Percentiles rank a stretch among this genome's conserved stretches.
These are phyloP conservation scores for Premnoplex brunnescens DNA, from an alignment of 2,797 vertebrate species.

Conservation along the genomic window DNA sequence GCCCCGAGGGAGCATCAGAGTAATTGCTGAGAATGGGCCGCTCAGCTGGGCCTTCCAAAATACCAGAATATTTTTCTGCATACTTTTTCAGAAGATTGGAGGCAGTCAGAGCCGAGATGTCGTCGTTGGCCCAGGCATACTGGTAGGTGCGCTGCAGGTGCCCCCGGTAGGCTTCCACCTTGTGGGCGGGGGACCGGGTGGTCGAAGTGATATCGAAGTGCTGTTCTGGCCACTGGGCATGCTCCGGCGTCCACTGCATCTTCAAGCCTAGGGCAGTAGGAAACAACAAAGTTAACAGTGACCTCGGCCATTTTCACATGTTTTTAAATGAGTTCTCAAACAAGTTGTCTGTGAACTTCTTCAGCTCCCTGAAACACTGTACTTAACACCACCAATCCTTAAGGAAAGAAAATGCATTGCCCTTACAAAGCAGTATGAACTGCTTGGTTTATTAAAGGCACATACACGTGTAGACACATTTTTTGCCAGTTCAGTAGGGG, in stretches of 20 bases:
- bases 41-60: conserved; percentile 93
- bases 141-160: conserved; percentile 98
- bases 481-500: background rate
- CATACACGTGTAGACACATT: background rate
- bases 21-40: conserved; percentile 93
- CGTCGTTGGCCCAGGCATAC: conserved; percentile 98
- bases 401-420: background rate
- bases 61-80: conserved; percentile 98
- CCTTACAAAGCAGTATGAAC: background rate
- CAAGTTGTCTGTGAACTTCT: background rate
- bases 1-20: conserved; percentile 86
- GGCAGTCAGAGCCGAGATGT: conserved; percentile 98
- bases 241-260: conserved; percentile 99
- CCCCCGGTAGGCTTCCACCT: conserved; percentile 96
- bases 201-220: conserved; percentile 99
- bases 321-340: conserved; percentile 12
- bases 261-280: conserved; percentile 89
- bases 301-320: background rate
- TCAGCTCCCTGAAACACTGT: background rate
- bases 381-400: conserved; percentile 4
- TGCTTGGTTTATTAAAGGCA: background rate
- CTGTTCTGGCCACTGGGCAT: conserved; percentile 99
- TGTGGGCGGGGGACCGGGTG: conserved; percentile 97
- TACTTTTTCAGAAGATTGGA: conserved; percentile 99
- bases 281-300: conserved; percentile 45